Base-by-base conservation (phyloP, 2,888 invertebrate species). In the Drosophila nigricruria region DNA sequence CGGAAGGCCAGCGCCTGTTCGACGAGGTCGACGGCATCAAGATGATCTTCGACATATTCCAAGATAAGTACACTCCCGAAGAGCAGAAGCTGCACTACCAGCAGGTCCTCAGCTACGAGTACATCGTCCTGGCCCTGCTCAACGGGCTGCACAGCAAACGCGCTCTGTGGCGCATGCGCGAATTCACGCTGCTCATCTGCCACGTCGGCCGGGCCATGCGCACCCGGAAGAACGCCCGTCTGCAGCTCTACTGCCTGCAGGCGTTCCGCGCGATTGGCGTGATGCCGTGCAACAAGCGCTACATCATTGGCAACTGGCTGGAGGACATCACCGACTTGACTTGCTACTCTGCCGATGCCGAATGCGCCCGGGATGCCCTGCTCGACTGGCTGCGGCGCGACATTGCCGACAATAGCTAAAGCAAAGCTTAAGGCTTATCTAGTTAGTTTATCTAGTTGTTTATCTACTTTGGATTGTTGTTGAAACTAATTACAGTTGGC, bases 241-340 rank as follows among this genome's bases (percentile, higher is more conserved):
- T 90, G 68, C 92, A 93, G 66, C 62, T 92, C 12, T 90, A 88
- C 57, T 90, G 91, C 54, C 61, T 93, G 9, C 88, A 91, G 81
- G 84, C 72, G 0, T 70, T 93, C 14, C 88, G 92, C 0, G 86
- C 91, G 36, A 74, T 93, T 67, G 90, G 83, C 12, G 87, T 79
- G 4, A 91, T 93, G 91, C 92, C 92, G 0, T 88, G 90, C 56
- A 79, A 87, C 20, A 92, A 92, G 70, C 79, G 91, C 27, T 92
- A 86, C 50, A 90, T 92, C 1, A 80, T 84, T 9, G 82, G 59
- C 38, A 85, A 86, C 42, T 92, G 91, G 73, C 50, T 91, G 18
- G 34, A 65, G 12, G 79, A 79, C 18, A 70, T 92, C 1, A 61
- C 79, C 6, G 56, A 61, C 1, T 56, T 91, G 5, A 16, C 66